Base-by-base conservation (phyloP, 2,113 vertebrate species). In the Agapornis roseicollis region DNA sequence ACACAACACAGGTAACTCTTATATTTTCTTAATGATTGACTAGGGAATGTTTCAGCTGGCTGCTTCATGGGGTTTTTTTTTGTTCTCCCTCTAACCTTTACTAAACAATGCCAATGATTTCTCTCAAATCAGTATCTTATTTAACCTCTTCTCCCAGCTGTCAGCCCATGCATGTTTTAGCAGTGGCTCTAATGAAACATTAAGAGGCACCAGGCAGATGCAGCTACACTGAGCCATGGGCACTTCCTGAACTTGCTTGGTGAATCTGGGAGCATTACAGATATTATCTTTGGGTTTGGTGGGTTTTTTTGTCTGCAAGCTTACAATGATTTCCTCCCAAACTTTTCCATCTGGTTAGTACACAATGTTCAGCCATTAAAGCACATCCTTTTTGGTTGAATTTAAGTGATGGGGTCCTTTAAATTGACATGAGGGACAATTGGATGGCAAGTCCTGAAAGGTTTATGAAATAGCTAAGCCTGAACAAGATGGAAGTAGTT, bases 261-360 rank as follows among this genome's bases (percentile, higher is more conserved):
- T 61, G 82, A 92, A 88, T 47, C 86, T 80, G 80, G 80, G 83
- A 64, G n/a, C 10, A 3, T 93, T 96, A 42, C 7, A 89, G 64
- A 86, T 37, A 49, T 95, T 63, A 15, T 92, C 90, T 89, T 73
- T 70, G 88, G 82, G 56, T 81, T 91, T 72, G 46, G 61, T 6
- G n/a, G n/a, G 4, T 61, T 42, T 86, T 95, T 97, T 96, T 56
- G 42, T 96, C 96, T 97, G 89, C 96, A 97, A 97, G 93, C 92
- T 97, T 93, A 53, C 77, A 49, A 68, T 94, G 46, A 52, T 88
- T 94, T 92, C 72, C 73, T 49, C 80, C 84, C 46, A 71, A 92
- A 41, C 33, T 88, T 89, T 74, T 53, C 86, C 56, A 41, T 64
- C 69, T 89, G 61, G n/a, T 89, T 78, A 80, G 86, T 27, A 61